Conservation (phyloP, 2,797 vertebrate genomes). For the Thripadectes ignobilis region DNA sequence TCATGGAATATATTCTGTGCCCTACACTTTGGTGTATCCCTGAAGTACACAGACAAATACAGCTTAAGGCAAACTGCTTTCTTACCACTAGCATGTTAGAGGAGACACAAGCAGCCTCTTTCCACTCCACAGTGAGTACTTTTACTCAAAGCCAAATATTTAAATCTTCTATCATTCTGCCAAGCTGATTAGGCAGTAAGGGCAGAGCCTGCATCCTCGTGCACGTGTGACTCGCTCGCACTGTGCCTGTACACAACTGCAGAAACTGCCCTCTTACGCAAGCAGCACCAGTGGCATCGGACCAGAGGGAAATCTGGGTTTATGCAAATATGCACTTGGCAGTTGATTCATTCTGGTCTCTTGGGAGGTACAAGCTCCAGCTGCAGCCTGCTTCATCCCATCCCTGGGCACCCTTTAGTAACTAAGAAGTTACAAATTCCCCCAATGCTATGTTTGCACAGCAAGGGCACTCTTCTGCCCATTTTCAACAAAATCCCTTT, state of each 20-base stretch:
- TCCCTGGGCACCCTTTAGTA: not conserved
- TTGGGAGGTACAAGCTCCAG: not conserved
- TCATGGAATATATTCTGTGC: not conserved
- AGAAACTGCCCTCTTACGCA: accelerated
- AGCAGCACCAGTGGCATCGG: accelerated
- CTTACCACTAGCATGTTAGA: not conserved
- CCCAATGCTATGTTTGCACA: accelerated
- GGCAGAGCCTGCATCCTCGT: not conserved
- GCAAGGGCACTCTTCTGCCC: accelerated
- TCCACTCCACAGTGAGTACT: not conserved
- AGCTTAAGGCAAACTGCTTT: not conserved
- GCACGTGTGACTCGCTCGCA: accelerated
- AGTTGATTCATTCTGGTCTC: not conserved
- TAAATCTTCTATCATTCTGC: not conserved
- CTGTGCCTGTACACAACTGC: not conserved
- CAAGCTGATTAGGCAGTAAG: not conserved
- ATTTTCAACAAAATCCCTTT: not conserved
- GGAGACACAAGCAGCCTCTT: not conserved
- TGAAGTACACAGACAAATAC: not conserved
- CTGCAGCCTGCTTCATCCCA: not conserved
- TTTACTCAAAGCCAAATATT: not conserved
- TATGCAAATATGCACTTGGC: not conserved
- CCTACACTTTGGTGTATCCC: not conserved
- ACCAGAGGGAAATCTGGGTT: not conserved
- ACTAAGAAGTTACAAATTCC: not conserved